Evolutionary conservation across 2,797 vertebrate species (phyloP), one percentile per base, ranked within the genome.

Genomic region (Manis javanica): DNA sequence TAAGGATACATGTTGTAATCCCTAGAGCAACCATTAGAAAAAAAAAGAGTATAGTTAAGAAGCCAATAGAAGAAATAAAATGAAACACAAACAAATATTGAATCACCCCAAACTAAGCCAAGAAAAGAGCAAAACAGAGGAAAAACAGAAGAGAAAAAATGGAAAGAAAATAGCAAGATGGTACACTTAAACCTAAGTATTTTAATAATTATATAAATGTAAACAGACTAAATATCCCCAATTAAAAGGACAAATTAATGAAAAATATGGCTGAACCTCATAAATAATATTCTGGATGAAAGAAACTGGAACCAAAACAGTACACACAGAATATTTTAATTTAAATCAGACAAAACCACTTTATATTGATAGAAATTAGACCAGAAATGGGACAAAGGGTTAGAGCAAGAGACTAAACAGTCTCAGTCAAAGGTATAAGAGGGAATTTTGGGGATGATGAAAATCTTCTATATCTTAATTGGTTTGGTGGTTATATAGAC

Each of bases 41-140:
- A 51, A 57, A 79, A 74, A 92, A 87, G 83, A 9, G 19, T 77
- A 72, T 21, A 69, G 49, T 37, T 79, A 91, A 84, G 59, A 87
- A 72, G 31, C 19, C 90, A 84, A 74, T 8, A 61, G 26, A 79
- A 18, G 66, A 91, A 93, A 82, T 83, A 78, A 84, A 72, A 57
- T 49, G 26, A n/a, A 57, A 93, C 39, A 63, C 15, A 87, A 10
- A 77, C 39, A 88, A 84, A 42, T 18, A 81, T 66, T 82, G 11
- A 18, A 19, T 12, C 57, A 96, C 21, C n/a, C 24, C 63, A 59
- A 77, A 94, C 55, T 21, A 51, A 68, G 26, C 23, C 53, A 88
- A 77, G 15, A 83, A 95, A 95, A 84, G 39, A 46, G 5, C 9
- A 93, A 94, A 93, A 94, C 9, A 64, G 11, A 89, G 42, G n/a